Percentiles rank a stretch among this genome's conserved stretches.
These are phyloP conservation scores for Mirza zaza DNA, from an alignment of 2,113 vertebrate genomes.

Conservation along the genomic window DNA sequence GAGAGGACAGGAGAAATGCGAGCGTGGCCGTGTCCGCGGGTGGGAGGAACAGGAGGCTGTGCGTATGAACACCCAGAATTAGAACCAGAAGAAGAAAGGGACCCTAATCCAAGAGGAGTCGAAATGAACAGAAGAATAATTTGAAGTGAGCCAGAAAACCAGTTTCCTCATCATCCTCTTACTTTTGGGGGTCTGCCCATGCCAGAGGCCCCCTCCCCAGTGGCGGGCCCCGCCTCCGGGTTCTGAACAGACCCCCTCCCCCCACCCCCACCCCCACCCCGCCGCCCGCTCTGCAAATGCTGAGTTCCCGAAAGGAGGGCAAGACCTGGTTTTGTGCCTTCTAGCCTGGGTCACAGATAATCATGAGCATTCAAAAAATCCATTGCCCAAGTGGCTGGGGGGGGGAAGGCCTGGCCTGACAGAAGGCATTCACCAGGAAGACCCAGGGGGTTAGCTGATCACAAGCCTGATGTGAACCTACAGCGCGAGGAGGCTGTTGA, in stretches of 20 bases:
- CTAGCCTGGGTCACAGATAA: conserved; percentile 48
- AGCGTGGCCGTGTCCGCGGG: not conserved
- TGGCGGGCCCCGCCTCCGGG: not conserved
- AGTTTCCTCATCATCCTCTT: not conserved
- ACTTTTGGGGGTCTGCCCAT: not conserved
- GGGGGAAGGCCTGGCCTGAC: conserved; percentile 21
- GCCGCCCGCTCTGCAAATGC: not conserved
- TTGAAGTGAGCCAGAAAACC: not conserved
- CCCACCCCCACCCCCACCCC: not conserved
- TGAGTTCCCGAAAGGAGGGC: conserved; percentile 24
- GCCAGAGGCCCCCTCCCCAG: not conserved
- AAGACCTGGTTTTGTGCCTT: not conserved
- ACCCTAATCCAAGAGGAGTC: not conserved
- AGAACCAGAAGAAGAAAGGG: not conserved
- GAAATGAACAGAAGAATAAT: not conserved
- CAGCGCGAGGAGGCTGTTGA: conserved; percentile 48
- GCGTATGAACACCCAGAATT: not conserved
- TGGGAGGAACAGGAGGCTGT: not conserved
- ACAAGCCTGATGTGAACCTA: conserved; percentile 38
- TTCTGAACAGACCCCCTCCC: not conserved
- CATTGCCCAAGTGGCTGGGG: conserved; percentile 32
- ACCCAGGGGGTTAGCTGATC: conserved; percentile 25
- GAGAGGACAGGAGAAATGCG: conserved; percentile 38
- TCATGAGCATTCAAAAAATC: conserved; percentile 52
- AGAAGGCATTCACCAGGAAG: conserved; percentile 53